phyloP scores from a whole-genome alignment of 2,797 vertebrate genomes.

The Nothura maculosa region DNA sequence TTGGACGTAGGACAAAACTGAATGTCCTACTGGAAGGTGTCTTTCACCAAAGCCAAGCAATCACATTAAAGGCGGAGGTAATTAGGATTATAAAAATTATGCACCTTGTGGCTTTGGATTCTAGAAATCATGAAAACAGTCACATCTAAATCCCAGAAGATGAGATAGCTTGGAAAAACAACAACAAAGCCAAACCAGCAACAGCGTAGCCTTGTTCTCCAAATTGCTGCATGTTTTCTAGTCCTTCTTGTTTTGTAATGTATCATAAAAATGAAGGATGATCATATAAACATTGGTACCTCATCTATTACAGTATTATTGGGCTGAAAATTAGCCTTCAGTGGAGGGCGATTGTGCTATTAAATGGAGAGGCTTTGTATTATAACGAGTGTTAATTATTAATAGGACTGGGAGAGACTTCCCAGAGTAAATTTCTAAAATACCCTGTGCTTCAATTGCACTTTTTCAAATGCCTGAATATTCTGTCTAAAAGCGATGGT shows the following conservation, averaged over 20 bases:
- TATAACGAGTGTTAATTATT: conserved; percentile 46
- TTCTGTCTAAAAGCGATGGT: conserved; percentile 22
- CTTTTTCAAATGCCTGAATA: conserved; percentile 41
- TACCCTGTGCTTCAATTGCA: not conserved
- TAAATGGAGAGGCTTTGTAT: not conserved
- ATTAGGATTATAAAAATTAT: not conserved
- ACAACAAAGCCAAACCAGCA: not conserved
- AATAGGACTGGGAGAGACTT: not conserved
- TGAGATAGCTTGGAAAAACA: not conserved
- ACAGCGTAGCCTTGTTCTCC: not conserved
- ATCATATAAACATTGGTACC: not conserved
- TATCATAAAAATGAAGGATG: not conserved
- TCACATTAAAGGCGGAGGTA: not conserved
- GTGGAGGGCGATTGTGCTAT: not conserved
- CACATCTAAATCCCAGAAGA: not conserved
- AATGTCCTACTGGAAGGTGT: not conserved
- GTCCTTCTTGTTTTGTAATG: not conserved
- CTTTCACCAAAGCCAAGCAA: not conserved
- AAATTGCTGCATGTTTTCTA: not conserved
- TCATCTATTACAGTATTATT: not conserved
- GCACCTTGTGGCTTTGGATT: not conserved
- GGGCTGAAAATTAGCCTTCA: conserved; percentile 1
- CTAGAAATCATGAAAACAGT: not conserved
- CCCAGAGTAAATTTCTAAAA: conserved; percentile 49
- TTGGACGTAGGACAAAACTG: not conserved